Evolutionary conservation across 2,888 invertebrate species (phyloP).

Genomic region (Callosobruchus maculatus): DNA sequence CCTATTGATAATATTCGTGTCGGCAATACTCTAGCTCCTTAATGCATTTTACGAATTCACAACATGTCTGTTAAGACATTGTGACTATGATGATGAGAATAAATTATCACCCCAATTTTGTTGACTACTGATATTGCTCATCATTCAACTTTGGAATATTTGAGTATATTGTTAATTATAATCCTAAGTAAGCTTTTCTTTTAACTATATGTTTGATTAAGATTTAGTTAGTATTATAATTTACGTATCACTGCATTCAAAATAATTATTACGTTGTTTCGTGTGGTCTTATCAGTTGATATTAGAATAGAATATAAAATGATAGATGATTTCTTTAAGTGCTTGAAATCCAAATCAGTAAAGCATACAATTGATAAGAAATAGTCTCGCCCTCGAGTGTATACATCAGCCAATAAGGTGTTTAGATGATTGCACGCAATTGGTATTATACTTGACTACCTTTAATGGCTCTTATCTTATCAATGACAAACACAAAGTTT

Average conservation of each 20-base stretch:
- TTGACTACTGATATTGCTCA: too few species aligned
- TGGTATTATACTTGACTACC: neutral
- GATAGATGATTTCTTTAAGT: neutral
- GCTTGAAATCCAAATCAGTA: neutral
- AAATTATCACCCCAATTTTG: too few species aligned
- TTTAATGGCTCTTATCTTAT: neutral
- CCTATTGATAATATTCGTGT: too few species aligned
- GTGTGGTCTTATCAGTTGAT: neutral
- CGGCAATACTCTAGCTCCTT: too few species aligned
- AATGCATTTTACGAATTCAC: too few species aligned
- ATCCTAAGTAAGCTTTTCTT: too few species aligned
- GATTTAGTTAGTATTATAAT: neutral
- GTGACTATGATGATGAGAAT: too few species aligned
- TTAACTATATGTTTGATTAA: too few species aligned
- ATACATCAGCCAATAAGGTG: neutral
- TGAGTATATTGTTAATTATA: too few species aligned
- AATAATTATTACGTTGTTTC: neutral
- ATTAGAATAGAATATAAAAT: neutral
- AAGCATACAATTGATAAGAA: neutral
- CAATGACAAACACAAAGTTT: neutral
- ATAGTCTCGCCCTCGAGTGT: neutral
- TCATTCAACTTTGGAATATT: too few species aligned
- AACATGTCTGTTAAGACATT: too few species aligned
- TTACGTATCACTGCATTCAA: neutral
- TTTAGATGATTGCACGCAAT: neutral